Evolutionary conservation across 2,113 vertebrate genomes (phyloP).

Genomic region (Herpetotheres cachinnans): DNA sequence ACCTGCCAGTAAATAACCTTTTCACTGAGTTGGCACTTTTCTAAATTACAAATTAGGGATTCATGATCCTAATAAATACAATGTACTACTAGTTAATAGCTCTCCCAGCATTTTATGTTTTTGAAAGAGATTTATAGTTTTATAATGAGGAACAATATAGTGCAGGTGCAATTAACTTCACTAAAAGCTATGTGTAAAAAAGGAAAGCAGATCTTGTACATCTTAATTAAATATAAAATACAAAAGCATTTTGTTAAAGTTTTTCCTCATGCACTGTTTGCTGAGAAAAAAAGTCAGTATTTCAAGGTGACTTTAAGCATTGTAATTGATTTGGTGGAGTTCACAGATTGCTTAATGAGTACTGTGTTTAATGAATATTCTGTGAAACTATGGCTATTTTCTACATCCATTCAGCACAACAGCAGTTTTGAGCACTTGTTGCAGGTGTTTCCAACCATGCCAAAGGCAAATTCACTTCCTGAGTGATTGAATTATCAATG

Average conservation of each 20-base stretch:
- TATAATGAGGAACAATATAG: conserved; percentile 37
- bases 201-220: not conserved
- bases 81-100: conserved; percentile 37
- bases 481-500: conserved; percentile 28
- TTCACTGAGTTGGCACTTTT: not conserved
- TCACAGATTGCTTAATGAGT: not conserved
- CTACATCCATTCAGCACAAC: not conserved
- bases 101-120: conserved; percentile 2
- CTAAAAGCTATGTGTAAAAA: not conserved
- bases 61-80: conserved; percentile 38
- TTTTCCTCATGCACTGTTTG: not conserved
- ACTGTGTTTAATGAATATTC: not conserved
- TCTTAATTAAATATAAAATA: not conserved
- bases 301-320: not conserved
- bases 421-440: not conserved
- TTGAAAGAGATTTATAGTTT: conserved; percentile 40
- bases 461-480: conserved; percentile 14
- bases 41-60: conserved; percentile 45
- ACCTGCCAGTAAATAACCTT: conserved; percentile 20
- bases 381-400: not conserved
- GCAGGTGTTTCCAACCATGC: not conserved
- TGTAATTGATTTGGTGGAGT: not conserved
- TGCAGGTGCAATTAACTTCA: conserved; percentile 1
- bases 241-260: not conserved
- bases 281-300: not conserved